Conservation (phyloP, 2,113 vertebrate species). For the Cheilinus undulatus region DNA sequence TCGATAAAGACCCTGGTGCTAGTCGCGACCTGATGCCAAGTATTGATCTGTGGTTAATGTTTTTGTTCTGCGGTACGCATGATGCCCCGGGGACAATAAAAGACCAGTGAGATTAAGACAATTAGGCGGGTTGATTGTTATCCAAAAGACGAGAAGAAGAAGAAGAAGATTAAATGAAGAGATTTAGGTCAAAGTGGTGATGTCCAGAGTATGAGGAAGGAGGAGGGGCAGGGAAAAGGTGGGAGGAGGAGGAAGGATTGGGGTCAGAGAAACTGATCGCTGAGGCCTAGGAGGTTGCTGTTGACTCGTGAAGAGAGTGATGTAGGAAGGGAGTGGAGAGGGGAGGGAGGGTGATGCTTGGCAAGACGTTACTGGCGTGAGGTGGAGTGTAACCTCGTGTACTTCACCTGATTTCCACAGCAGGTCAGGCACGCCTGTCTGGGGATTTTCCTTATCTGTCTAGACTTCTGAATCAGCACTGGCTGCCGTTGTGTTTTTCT, state of each 20-base stretch:
- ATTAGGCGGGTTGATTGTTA: constrained; percentile 81
- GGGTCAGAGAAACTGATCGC: constrained; percentile 78
- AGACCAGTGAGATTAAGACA: constrained; percentile 82
- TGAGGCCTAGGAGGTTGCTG: constrained; percentile 21
- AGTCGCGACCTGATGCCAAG: constrained; percentile 48
- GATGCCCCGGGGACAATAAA: constrained; percentile 63
- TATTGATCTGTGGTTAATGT: constrained; percentile 67
- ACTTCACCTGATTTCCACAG: constrained; percentile 56
- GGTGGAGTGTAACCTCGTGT: constrained; percentile 25
- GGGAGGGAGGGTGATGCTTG: constrained; percentile 26
- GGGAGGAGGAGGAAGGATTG: constrained; percentile 62
- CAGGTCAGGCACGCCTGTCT: constrained; percentile 34
- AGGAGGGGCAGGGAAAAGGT: constrained; percentile 29
- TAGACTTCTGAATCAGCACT: constrained; percentile 74
- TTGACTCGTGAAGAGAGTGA: constrained; percentile 55
- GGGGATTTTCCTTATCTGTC: constrained; percentile 63
- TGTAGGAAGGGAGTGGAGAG: constrained; percentile 9
- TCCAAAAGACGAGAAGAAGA: constrained; percentile 72
- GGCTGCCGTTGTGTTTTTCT: constrained; percentile 9
- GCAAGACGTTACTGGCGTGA: neutral
- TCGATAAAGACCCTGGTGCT: constrained; percentile 22
- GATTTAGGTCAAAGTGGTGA: constrained; percentile 84
- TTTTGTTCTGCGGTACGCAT: constrained; percentile 55
- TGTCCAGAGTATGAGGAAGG: constrained; percentile 47
- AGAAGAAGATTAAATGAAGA: constrained; percentile 79